Conservation (phyloP, 2,113 vertebrate genomes). For the Gymnobelideus leadbeateri region DNA sequence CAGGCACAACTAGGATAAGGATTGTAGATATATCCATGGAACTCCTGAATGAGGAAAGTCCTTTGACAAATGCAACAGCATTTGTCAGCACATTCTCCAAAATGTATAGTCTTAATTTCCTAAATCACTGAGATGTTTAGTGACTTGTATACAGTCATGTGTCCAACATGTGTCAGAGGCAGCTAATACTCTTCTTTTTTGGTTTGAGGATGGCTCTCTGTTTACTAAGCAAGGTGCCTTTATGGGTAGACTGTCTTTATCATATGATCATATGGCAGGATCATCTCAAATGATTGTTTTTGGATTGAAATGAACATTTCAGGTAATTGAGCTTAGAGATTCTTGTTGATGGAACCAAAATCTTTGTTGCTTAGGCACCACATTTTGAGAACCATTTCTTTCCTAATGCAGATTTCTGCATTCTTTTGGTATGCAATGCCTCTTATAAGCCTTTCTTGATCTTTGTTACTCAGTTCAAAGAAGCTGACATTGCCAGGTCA, state of each 20-base stretch:
- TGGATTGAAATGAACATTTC: background rate
- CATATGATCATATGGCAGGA: fast-evolving
- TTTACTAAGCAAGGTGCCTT: background rate
- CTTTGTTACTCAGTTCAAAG: background rate
- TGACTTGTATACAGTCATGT: background rate
- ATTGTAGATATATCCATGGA: background rate
- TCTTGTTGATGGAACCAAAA: background rate
- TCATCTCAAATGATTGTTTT: background rate
- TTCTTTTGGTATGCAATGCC: background rate
- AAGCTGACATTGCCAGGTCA: background rate
- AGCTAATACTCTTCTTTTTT: background rate
- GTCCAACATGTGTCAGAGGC: background rate
- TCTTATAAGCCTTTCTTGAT: slow-evolving; percentile 10
- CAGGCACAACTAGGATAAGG: background rate
- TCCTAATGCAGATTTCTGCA: background rate
- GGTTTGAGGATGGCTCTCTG: background rate
- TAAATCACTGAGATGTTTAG: background rate
- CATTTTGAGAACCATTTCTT: background rate
- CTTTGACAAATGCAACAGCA: background rate
- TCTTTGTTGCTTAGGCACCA: background rate
- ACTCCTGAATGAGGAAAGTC: background rate
- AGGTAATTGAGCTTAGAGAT: background rate
- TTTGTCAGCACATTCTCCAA: background rate
- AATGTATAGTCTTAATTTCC: background rate
- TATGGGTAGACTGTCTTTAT: background rate